Evolutionary conservation across 2,113 vertebrate species (phyloP).

Genomic region (Ranitomeya variabilis): DNA sequence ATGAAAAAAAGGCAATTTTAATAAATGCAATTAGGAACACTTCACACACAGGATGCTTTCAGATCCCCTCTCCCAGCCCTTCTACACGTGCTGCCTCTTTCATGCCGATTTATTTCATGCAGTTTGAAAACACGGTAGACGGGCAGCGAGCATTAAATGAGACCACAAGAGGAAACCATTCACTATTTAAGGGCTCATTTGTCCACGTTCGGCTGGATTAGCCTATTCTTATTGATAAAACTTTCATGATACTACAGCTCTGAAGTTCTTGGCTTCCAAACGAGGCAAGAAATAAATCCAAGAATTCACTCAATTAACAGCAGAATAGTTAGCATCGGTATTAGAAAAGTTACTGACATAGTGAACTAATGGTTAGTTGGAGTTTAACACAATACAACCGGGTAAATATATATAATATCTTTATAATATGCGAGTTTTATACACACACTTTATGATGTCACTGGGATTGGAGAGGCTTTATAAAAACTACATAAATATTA

Average conservation of each 20-base stretch:
- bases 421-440: not conserved
- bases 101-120: conserved; percentile 58
- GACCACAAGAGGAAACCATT: conserved; percentile 57
- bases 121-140: conserved; percentile 54
- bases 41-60: conserved; percentile 55
- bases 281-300: conserved; percentile 32
- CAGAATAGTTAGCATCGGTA: conserved; percentile 53
- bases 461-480: not conserved
- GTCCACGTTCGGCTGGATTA: conserved; percentile 56
- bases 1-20: conserved; percentile 53
- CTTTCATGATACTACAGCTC: conserved; percentile 52
- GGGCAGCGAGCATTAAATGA: conserved; percentile 55
- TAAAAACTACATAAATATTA: not conserved
- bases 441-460: not conserved
- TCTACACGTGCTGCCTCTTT: conserved; percentile 48
- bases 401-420: not conserved
- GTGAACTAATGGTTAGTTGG: not conserved
- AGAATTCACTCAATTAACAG: conserved; percentile 31
- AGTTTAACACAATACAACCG: not conserved
- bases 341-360: conserved; percentile 1
- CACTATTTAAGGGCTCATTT: conserved; percentile 59
- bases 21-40: conserved; percentile 59
- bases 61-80: conserved; percentile 43
- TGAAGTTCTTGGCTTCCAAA: conserved; percentile 56
- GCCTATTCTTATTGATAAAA: conserved; percentile 59